A percentile compares a stretch with the other conserved stretches of the same genome.
Evolutionary conservation across 92 coral and sea anemone species (phyloP).

Genomic region (Porites lobata): DNA sequence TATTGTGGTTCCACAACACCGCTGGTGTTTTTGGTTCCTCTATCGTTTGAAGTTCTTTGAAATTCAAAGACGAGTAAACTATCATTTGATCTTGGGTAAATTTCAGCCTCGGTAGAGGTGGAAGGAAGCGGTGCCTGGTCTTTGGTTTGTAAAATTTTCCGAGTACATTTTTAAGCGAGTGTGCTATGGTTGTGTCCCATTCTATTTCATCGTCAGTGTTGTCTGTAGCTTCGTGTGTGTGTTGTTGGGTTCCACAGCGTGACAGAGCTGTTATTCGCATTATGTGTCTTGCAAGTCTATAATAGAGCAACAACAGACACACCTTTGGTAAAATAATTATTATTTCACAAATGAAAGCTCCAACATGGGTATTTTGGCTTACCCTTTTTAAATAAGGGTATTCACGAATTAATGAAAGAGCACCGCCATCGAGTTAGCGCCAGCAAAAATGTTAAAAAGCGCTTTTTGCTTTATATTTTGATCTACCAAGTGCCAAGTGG

Average conservation of each 20-base stretch:
- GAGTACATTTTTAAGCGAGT: constrained; percentile 77
- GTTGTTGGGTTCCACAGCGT: constrained; percentile 29
- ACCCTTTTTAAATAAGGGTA: no score
- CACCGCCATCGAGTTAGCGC: no score
- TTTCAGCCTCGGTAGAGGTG: constrained; percentile 85
- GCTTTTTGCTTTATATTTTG: no score
- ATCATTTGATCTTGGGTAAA: constrained; percentile 94
- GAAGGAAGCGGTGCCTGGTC: constrained; percentile 87
- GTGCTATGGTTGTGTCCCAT: constrained; percentile 46
- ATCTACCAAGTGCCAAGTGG: no score
- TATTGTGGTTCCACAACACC: constrained; percentile 42
- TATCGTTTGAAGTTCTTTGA: constrained; percentile 86
- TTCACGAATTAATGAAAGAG: no score
- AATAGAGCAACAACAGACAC: background rate
- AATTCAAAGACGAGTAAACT: constrained; percentile 90
- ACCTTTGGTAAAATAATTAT: background rate
- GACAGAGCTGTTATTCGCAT: constrained; percentile 72
- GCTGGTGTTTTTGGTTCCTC: constrained; percentile 89
- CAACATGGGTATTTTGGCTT: no score
- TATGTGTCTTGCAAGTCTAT: constrained; percentile 86
- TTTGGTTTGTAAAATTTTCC: constrained; percentile 94
- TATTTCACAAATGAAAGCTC: no score
- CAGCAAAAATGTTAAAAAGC: no score
- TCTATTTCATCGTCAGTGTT: constrained; percentile 49
- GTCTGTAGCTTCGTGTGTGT: constrained; percentile 2